These are phyloP conservation scores for Vireo griseus DNA, from an alignment of 2,797 vertebrate species.

Conservation along the genomic window DNA sequence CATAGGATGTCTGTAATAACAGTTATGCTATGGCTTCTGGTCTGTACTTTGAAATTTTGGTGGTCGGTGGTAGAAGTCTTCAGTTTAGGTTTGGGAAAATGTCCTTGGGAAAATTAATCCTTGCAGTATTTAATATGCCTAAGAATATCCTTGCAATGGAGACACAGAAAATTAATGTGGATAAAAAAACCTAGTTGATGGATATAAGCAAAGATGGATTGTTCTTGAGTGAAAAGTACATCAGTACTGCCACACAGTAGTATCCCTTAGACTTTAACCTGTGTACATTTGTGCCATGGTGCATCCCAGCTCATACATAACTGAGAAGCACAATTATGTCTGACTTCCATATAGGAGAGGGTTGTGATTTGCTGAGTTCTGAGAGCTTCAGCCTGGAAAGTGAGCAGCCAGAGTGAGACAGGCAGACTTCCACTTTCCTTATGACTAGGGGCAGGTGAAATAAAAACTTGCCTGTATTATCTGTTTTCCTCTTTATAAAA, in stretches of 20 bases:
- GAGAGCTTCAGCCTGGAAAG: background rate
- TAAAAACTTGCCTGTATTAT: background rate
- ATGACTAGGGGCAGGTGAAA: background rate
- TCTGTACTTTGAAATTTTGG: background rate
- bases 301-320: background rate
- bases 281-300: background rate
- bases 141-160: background rate
- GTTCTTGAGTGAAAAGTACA: background rate
- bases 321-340: background rate
- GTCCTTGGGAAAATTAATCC: background rate
- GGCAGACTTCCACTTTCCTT: background rate
- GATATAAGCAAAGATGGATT: background rate
- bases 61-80: background rate
- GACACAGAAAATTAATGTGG: background rate
- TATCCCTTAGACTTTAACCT: background rate
- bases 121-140: background rate
- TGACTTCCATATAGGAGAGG: background rate
- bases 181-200: background rate
- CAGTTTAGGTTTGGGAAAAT: background rate
- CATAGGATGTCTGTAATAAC: background rate
- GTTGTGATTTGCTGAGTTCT: background rate
- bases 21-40: background rate
- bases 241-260: background rate
- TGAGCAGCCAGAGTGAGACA: background rate
- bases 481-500: background rate